Evolutionary conservation across 2,113 vertebrate genomes (phyloP), one percentile per base, ranked within the genome.

Genomic region (Lates calcarifer): DNA sequence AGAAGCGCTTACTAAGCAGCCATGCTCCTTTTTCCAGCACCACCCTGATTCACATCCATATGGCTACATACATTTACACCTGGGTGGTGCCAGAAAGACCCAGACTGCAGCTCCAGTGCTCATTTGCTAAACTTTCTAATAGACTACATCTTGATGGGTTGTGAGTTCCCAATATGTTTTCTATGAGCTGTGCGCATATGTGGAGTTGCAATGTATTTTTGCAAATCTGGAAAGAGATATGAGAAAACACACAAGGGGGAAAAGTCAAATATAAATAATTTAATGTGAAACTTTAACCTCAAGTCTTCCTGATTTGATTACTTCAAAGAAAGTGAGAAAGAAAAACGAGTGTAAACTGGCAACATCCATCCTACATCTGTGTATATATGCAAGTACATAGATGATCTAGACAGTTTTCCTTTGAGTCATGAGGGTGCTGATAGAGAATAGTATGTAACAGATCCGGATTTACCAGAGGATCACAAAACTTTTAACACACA

Each of bases 21-120:
- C n/a, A 24, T 41, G 57, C 45, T 66, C 33, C 71, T 65, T 74
- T 74, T 75, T 63, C 41, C 65, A 65, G 49, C 41, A 62, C 29
- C 58, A 77, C 51, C 60, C 60, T 43, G 65, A 55, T 66, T 83
- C 41, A 61, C 57, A 33, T 87, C 55, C 69, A 79, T 61, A 64
- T 28, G 49, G 68, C 9, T 39, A 13, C 65, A 61, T 57, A 69
- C 43, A 31, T 64, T 77, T 56, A 74, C 41, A 90, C 70, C 74
- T 79, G 66, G 57, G 78, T 68, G 55, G 45, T 62, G 37, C 56
- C 58, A 53, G 1, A 17, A 10, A 28, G 45, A 79, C 24, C 8
- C 15, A 57, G 47, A 60, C n/a, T 20, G 71, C 53, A 66, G 72
- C 39, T 75, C 35, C 17, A 29, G 13, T 51, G 53, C 51, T 47